Conservation (phyloP, 2,797 vertebrate species). For the Centroberyx gerrardi region DNA sequence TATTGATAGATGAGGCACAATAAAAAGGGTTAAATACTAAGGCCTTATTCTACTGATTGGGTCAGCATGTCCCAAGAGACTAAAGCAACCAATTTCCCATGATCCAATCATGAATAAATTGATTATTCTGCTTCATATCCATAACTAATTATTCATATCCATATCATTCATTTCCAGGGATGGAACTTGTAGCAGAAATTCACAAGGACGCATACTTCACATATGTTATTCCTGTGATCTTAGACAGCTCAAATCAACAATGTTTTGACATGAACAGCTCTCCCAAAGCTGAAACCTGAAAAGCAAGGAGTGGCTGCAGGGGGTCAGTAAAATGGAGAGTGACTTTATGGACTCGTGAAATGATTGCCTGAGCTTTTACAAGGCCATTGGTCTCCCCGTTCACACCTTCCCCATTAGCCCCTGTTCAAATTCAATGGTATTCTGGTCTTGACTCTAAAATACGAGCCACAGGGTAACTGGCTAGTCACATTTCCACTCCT, state of each 20-base stretch:
- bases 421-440: slow-evolving; percentile 7
- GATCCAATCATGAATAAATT: neutral
- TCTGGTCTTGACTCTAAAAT: slow-evolving; percentile 5
- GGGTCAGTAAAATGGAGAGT: slow-evolving; percentile 27
- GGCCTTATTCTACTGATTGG: neutral
- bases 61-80: neutral
- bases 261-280: neutral
- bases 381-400: neutral
- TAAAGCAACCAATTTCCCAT: neutral
- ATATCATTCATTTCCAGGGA: too few species aligned
- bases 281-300: neutral
- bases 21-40: too few species aligned
- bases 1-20: too few species aligned
- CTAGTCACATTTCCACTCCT: slow-evolving; percentile 14
- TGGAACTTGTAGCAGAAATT: too few species aligned
- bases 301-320: neutral
- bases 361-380: slow-evolving; percentile 49
- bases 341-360: slow-evolving; percentile 32
- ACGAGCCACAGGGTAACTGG: slow-evolving; percentile 19
- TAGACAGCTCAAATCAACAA: neutral
- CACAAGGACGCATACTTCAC: too few species aligned
- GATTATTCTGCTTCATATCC: neutral
- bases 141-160: too few species aligned
- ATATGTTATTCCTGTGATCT: neutral
- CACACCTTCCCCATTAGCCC: slow-evolving; percentile 11